These are phyloP conservation scores for Drosophila parthenogenetica DNA, from an alignment of 2,888 invertebrate genomes.

Conservation along the genomic window DNA sequence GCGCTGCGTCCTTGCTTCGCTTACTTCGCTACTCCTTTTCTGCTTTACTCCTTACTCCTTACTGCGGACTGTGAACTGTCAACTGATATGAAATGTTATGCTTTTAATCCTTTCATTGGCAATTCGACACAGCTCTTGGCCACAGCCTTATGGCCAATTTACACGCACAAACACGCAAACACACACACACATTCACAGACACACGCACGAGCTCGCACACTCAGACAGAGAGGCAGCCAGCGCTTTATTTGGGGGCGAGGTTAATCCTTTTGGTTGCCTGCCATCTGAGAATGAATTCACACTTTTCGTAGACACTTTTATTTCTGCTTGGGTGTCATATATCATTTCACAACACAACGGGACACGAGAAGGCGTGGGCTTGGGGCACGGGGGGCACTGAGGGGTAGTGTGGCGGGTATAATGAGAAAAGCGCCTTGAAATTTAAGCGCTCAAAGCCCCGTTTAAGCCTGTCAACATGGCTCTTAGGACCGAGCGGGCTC, in stretches of 20 bases:
- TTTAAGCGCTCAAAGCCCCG: slow-evolving; percentile 61
- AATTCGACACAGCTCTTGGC: slow-evolving; percentile 41
- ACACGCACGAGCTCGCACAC: slow-evolving; percentile 4
- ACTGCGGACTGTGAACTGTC: slow-evolving; percentile 40
- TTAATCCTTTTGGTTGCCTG: slow-evolving; percentile 53
- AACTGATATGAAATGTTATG: slow-evolving; percentile 65
- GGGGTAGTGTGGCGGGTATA: slow-evolving; percentile 17
- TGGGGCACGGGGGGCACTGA: not conserved
- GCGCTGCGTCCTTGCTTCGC: slow-evolving; percentile 1
- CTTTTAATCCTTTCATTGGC: slow-evolving; percentile 67
- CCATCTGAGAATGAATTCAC: slow-evolving; percentile 47
- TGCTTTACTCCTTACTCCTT: not conserved
- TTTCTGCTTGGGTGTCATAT: slow-evolving; percentile 46
- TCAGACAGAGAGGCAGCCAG: not conserved
- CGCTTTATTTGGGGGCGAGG: slow-evolving; percentile 23
- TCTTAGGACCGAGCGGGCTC: slow-evolving; percentile 23
- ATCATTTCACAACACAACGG: slow-evolving; percentile 41
- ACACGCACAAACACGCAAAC: slow-evolving; percentile 43
- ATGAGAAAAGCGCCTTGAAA: slow-evolving; percentile 62
- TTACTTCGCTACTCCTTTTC: not conserved
- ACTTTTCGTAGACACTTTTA: slow-evolving; percentile 50
- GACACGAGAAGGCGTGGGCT: not conserved
- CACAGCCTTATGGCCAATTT: slow-evolving; percentile 51
- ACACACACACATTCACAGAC: slow-evolving; percentile 22
- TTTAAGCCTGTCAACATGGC: slow-evolving; percentile 64